Evolutionary conservation across 2,888 invertebrate genomes (phyloP).

Genomic region (Trachelus troglodyta): DNA sequence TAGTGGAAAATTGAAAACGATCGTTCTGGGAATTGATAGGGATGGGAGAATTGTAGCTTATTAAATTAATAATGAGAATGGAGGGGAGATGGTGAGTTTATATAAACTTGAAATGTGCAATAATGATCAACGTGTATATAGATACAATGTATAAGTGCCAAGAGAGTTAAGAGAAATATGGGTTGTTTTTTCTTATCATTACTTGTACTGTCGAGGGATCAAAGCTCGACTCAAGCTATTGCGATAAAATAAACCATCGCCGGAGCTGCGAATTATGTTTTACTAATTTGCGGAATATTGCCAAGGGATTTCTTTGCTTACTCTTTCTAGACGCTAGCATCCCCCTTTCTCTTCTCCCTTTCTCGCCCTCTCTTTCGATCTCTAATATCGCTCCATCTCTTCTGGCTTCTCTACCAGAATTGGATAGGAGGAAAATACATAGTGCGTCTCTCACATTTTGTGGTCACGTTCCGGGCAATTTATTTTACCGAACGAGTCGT

Average conservation of each 20-base stretch:
- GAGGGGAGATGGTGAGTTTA: conserved; percentile 3
- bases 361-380: neutral
- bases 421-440: neutral
- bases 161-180: neutral
- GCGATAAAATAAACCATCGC: conserved; percentile 19
- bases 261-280: conserved; percentile 21
- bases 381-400: neutral
- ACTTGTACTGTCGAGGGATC: neutral
- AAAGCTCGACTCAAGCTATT: conserved; percentile 4
- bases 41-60: conserved; percentile 14
- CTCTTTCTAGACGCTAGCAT: neutral
- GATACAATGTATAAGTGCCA: neutral
- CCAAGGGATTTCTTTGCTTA: neutral
- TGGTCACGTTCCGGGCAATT: neutral
- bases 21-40: neutral
- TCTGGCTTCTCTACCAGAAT: neutral
- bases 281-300: conserved; percentile 31
- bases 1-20: neutral
- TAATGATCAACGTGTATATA: neutral
- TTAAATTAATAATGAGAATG: conserved; percentile 9
- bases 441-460: neutral
- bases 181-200: neutral
- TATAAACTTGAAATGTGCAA: neutral
- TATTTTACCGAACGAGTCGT: neutral
- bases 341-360: too few relatives aligned